Evolutionary conservation across 1,140 invertebrate genomes (phyloP).

Genomic region (Lithobius niger): DNA sequence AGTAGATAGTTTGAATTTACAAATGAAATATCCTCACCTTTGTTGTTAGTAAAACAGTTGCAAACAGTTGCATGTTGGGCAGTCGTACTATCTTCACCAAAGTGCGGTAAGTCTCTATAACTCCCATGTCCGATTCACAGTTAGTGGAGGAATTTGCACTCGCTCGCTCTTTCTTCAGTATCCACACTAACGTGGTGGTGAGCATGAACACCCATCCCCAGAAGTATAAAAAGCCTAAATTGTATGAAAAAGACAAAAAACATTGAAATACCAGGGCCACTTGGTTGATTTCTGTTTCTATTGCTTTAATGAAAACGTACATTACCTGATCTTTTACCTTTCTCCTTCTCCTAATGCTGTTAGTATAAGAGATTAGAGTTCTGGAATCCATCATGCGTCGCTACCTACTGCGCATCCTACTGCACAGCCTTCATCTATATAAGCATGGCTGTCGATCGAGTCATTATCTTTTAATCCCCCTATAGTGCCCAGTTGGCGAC

Average conservation of each 20-base stretch:
- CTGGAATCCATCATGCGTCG: no score
- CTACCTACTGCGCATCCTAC: no score
- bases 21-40: conserved; percentile 48
- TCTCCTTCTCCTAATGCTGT: no score
- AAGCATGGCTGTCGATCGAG: no score
- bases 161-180: conserved; percentile 72
- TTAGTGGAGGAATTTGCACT: conserved; percentile 33
- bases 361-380: no score
- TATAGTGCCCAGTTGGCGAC: no score
- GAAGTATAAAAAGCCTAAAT: conserved; percentile 77
- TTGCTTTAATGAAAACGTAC: no score
- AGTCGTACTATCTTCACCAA: conserved; percentile 72
- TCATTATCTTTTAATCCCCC: no score
- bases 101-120: conserved; percentile 69
- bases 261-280: no score
- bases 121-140: conserved; percentile 39
- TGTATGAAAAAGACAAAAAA: conserved; percentile 17
- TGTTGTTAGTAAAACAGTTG: conserved; percentile 70
- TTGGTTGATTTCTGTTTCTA: no score
- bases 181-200: conserved; percentile 74
- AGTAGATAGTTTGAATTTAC: background rate
- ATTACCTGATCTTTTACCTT: no score
- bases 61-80: conserved; percentile 55
- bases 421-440: no score
- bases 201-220: conserved; percentile 88